A percentile compares a stretch with the other conserved stretches of the same genome.
These are phyloP conservation scores for Vesta saturnalis DNA, from an alignment of 2,888 invertebrate species.

Conservation along the genomic window DNA sequence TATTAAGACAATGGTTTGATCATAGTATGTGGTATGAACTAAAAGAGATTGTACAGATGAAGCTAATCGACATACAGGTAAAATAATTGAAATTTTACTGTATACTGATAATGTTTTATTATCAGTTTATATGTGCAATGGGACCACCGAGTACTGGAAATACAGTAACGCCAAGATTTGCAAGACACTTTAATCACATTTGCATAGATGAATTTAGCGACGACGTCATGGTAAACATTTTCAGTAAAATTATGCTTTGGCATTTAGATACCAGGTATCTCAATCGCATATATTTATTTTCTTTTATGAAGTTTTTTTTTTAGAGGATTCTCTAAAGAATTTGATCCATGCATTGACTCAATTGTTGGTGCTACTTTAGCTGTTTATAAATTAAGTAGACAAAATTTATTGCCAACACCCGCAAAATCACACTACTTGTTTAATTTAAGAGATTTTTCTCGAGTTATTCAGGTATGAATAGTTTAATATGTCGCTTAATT, in stretches of 20 bases:
- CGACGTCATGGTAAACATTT: slow-evolving; percentile 83
- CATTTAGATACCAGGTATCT: slow-evolving; percentile 89
- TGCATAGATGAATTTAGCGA: slow-evolving; percentile 92
- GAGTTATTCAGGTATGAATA: slow-evolving; percentile 81
- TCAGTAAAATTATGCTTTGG: slow-evolving; percentile 92
- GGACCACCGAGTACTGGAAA: slow-evolving; percentile 81
- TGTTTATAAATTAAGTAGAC: slow-evolving; percentile 84
- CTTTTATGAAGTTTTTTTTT: slow-evolving; percentile 40
- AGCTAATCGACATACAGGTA: slow-evolving; percentile 87
- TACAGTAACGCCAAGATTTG: slow-evolving; percentile 84
- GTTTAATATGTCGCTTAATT: no score
- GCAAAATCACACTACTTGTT: slow-evolving; percentile 95
- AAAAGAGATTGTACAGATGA: slow-evolving; percentile 80
- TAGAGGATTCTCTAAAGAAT: slow-evolving; percentile 94
- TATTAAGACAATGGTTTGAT: slow-evolving; percentile 90
- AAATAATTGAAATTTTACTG: neutral
- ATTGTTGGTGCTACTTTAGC: slow-evolving; percentile 87
- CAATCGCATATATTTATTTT: neutral
- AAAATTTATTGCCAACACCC: slow-evolving; percentile 90
- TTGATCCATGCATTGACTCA: slow-evolving; percentile 91
- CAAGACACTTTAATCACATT: slow-evolving; percentile 85
- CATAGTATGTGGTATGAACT: slow-evolving; percentile 91
- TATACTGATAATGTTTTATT: no score
- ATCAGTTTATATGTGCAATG: slow-evolving; percentile 88
- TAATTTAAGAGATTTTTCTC: slow-evolving; percentile 92